Conservation (phyloP, 2,888 invertebrate genomes). For the Eugnorisma glareosa region DNA sequence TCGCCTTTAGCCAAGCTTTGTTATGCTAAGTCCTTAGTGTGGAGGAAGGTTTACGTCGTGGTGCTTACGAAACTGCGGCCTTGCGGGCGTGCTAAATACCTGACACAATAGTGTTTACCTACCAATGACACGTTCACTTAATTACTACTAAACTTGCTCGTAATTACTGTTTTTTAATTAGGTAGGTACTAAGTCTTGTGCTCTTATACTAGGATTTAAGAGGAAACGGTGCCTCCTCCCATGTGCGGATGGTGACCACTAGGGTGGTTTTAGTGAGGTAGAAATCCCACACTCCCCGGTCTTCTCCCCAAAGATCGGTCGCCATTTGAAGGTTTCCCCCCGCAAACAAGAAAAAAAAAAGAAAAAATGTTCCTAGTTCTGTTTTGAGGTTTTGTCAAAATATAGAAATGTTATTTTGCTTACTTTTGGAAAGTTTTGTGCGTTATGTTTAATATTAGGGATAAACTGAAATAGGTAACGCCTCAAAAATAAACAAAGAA, state of each 20-base stretch:
- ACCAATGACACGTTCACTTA: conserved; percentile 73
- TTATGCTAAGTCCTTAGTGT: conserved; percentile 66
- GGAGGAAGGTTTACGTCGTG: conserved; percentile 63
- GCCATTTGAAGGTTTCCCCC: too few species aligned
- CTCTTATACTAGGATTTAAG: conserved; percentile 41
- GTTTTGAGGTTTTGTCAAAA: neutral
- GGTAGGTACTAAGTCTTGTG: conserved; percentile 50
- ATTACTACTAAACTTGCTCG: conserved; percentile 67
- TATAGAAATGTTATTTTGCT: neutral
- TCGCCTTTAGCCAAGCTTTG: conserved; percentile 65
- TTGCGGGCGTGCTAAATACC: conserved; percentile 68
- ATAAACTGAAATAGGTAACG: neutral
- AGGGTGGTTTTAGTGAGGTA: too few species aligned
- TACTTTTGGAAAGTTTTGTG: neutral
- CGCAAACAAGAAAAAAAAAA: too few species aligned
- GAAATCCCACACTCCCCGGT: too few species aligned
- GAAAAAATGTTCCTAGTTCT: too few species aligned
- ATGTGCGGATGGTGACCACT: too few species aligned
- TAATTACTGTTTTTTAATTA: conserved; percentile 70
- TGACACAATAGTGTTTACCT: conserved; percentile 65
- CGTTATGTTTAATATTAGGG: neutral
- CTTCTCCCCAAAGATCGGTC: too few species aligned
- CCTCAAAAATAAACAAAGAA: neutral
- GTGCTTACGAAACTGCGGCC: conserved; percentile 71
- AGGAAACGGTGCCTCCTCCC: too few species aligned